phyloP scores from a whole-genome alignment of 1,140 invertebrate genomes.

The Aphidius ervi region DNA sequence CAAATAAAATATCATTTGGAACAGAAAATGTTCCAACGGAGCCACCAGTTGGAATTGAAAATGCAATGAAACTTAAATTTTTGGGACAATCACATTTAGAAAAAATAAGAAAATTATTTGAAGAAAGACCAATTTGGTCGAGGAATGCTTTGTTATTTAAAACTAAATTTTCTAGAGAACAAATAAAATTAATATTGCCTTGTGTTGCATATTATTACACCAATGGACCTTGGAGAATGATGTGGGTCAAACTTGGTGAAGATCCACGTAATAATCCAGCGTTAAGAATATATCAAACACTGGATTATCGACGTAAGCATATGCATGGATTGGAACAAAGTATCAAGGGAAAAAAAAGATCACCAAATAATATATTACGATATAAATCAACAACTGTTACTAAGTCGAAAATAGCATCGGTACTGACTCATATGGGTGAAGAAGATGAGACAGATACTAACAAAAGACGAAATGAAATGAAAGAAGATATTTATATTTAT shows the following conservation, averaged over 20 bases:
- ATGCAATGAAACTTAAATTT: constrained; percentile 53
- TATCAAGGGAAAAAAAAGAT: constrained; percentile 57
- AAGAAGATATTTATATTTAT: constrained; percentile 60
- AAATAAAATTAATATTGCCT: constrained; percentile 77
- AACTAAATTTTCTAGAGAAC: constrained; percentile 59
- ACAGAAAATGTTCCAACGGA: constrained; percentile 53
- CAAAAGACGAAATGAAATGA: constrained; percentile 34
- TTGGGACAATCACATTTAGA: constrained; percentile 47
- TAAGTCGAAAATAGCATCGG: constrained; percentile 46
- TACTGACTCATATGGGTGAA: constrained; percentile 39
- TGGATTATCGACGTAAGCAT: constrained; percentile 78
- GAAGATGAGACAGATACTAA: constrained; percentile 26
- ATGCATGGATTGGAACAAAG: constrained; percentile 57
- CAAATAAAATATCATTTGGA: constrained; percentile 57
- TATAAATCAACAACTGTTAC: constrained; percentile 50
- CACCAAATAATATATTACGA: constrained; percentile 53
- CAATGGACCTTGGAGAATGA: constrained; percentile 82
- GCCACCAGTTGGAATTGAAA: constrained; percentile 53
- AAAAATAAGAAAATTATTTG: constrained; percentile 62
- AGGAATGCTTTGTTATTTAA: constrained; percentile 67
- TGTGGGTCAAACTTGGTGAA: constrained; percentile 83
- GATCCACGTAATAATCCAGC: constrained; percentile 78
- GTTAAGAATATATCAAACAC: constrained; percentile 76
- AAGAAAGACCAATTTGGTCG: constrained; percentile 81
- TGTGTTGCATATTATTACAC: constrained; percentile 78